Evolutionary conservation across 2,888 invertebrate genomes (phyloP), one percentile per base, ranked within the genome.

Genomic region (Xiphydria camelus): DNA sequence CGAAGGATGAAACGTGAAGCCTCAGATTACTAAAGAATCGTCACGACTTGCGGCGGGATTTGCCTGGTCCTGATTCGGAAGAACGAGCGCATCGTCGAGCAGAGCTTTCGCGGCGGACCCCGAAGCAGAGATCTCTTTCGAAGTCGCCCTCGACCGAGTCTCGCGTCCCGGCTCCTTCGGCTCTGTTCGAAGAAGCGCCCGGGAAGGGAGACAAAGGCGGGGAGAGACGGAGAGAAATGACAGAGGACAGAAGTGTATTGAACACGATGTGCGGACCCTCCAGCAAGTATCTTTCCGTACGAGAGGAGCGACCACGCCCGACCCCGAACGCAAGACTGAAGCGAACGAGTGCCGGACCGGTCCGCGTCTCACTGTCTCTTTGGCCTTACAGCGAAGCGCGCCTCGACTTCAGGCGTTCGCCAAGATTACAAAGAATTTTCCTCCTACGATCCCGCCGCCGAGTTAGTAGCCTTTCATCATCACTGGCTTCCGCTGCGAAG

Each of bases 21-120:
- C 75, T 76, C 75, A 75, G 75, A 75, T 76, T 76, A 76, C 75
- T 76, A 76, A 76, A 76, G 75, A 70, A 64, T 73, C 69, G 60
- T 70, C 75, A 72, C 45, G 32, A 41, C 40, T 49, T 54, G 62
- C 67, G 61, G 64, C 64, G 61, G 66, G 62, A 68, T 66, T 62
- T n/a, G n/a, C n/a, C n/a, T n/a, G n/a, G n/a, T n/a, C n/a, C n/a
- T n/a, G n/a, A n/a, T n/a, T n/a, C n/a, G n/a, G n/a, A n/a, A n/a
- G n/a, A n/a, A n/a, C n/a, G n/a, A n/a, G n/a, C n/a, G n/a, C n/a
- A n/a, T n/a, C n/a, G n/a, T n/a, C n/a, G n/a, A n/a, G n/a, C n/a
- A n/a, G n/a, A n/a, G n/a, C n/a, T n/a, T n/a, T n/a, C n/a, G n/a
- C n/a, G n/a, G n/a, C n/a, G n/a, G n/a, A n/a, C n/a, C n/a, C n/a